phyloP scores from a whole-genome alignment of 2,888 invertebrate genomes.

The Drosophila barbarae region DNA sequence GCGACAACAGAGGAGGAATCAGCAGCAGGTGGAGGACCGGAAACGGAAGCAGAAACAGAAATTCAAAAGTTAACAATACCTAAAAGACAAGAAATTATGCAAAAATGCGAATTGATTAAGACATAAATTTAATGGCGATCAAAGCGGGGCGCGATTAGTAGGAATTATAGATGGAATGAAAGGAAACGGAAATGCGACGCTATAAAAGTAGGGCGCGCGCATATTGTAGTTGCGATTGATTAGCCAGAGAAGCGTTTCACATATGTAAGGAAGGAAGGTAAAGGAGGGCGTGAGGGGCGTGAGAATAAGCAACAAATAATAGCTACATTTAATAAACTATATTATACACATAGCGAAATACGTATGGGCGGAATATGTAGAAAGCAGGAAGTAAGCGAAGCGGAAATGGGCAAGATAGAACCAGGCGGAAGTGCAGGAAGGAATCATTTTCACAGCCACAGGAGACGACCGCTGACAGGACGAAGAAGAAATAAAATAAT shows the following conservation, averaged over 20 bases:
- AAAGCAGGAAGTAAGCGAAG: conserved; percentile 7
- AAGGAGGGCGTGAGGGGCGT: conserved; percentile 10
- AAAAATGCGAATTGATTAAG: conserved; percentile 74
- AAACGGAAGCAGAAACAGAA: conserved; percentile 54
- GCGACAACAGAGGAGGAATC: conserved; percentile 36
- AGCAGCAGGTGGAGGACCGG: conserved; percentile 15
- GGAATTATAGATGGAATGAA: conserved; percentile 40
- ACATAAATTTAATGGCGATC: conserved; percentile 62
- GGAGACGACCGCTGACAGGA: conserved; percentile 63
- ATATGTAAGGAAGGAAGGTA: conserved; percentile 30
- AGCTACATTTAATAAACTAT: conserved; percentile 67
- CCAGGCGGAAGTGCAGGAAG: conserved; percentile 39
- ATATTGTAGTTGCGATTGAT: conserved; percentile 57
- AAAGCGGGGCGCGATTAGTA: conserved; percentile 32
- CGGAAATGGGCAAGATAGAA: conserved; percentile 24
- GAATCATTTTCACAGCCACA: conserved; percentile 70
- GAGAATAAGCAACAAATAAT: conserved; percentile 63
- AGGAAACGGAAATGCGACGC: conserved; percentile 22
- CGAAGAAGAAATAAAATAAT: conserved; percentile 50
- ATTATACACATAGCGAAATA: conserved; percentile 69
- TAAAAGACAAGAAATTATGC: conserved; percentile 75
- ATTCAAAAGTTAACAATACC: conserved; percentile 78
- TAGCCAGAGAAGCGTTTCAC: conserved; percentile 44
- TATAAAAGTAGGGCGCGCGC: conserved; percentile 57
- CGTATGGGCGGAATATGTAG: conserved; percentile 48